Conservation (phyloP, 2,113 vertebrate genomes). For the Saccopteryx leptura region DNA sequence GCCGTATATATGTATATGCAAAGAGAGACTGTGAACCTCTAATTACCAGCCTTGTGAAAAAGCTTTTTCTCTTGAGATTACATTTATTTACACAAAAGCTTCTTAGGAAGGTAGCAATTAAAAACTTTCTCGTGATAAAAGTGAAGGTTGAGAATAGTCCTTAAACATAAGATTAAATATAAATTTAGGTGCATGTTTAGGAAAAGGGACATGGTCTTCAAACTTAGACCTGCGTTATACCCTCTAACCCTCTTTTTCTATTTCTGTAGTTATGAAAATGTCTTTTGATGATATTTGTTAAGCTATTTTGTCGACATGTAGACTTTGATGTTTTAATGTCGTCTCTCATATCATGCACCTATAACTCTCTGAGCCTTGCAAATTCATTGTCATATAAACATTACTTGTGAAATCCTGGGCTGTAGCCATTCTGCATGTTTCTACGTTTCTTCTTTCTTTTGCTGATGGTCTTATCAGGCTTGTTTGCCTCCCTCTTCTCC, state of each 20-base stretch:
- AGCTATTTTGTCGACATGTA: neutral
- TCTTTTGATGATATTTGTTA: neutral
- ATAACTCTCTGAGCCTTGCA: neutral
- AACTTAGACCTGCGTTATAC: neutral
- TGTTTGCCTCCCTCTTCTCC: neutral
- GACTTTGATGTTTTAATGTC: neutral
- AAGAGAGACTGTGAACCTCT: neutral
- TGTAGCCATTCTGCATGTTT: neutral
- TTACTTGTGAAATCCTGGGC: neutral
- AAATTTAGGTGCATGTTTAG: neutral
- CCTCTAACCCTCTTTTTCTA: neutral
- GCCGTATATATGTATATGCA: neutral
- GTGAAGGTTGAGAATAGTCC: slow-evolving; percentile 48
- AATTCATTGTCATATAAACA: neutral
- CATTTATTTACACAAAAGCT: slow-evolving; percentile 44
- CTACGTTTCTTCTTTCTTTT: neutral
- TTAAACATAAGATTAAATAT: slow-evolving; percentile 49
- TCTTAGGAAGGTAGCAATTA: slow-evolving; percentile 31
- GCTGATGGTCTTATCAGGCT: neutral
- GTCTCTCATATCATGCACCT: neutral
- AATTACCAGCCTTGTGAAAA: slow-evolving; percentile 70
- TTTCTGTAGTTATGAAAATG: neutral
- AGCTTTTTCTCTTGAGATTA: slow-evolving; percentile 56
- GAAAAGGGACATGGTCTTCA: slow-evolving; percentile 13
- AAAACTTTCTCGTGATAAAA: slow-evolving; percentile 49